Evolutionary conservation across 2,113 vertebrate species (phyloP), one percentile per base, ranked within the genome.

Genomic region (Eublepharis macularius): DNA sequence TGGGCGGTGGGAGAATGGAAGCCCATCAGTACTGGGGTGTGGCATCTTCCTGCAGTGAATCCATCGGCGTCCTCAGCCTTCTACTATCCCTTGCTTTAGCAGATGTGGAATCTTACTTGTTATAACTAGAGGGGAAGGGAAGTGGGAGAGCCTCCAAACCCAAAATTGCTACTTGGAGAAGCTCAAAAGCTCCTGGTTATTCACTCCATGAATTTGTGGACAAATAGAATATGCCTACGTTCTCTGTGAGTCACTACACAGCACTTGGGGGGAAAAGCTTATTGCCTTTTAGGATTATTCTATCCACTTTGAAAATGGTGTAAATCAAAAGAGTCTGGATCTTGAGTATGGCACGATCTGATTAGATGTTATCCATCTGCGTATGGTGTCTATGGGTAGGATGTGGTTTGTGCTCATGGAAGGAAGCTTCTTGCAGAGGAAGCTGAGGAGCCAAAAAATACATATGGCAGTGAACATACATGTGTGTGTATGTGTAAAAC

Each of bases 131-230:
- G 29, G 32, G 8, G 39, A 29, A 21, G n/a, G 29, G 21, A 36
- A 32, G 21, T 34, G 19, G 19, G 19, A 26, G 13, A 32, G 19
- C 72, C 74, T 89, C 87, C 89, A 76, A 90, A 90, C 26, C 3
- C 87, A 87, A 79, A 82, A 93, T 94, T 93, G 29, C 36, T 72
- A 32, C 43, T 84, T 85, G 83, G 45, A 90, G 43, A 82, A 69
- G 84, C n/a, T 29, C 12, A 69, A 77, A 29, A 60, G 1, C 12
- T 19, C 43, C 54, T 24, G 34, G 26, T 60, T 41, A 54, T 36
- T 54, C n/a, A 60, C 34, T 21, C 13, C 41, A 32, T 73, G 43
- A 73, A 57, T 24, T 14, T 66, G 36, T 16, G 43, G n/a, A 16
- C 72, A 83, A 43, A 54, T 41, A 69, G 32, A 66, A 70, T 32